A percentile compares a stretch with the other conserved stretches of the same genome.
Evolutionary conservation across 1,140 invertebrate genomes (phyloP).

Genomic region (Bombus consobrinus): DNA sequence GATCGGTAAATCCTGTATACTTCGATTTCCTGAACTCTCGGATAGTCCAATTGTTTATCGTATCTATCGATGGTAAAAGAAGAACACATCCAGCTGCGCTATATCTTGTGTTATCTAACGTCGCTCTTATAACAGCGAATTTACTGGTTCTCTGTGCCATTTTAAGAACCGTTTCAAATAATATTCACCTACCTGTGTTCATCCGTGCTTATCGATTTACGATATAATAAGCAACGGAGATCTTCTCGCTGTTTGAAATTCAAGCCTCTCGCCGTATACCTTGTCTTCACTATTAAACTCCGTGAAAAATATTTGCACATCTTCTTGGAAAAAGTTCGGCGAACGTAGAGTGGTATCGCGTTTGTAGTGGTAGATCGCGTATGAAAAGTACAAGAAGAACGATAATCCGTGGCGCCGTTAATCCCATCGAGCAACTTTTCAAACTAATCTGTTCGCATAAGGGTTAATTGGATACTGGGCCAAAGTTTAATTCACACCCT

Average conservation of each 20-base stretch:
- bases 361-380: background rate
- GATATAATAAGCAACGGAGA: background rate
- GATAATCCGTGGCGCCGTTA: background rate
- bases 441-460: constrained; percentile 52
- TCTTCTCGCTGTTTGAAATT: background rate
- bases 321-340: background rate
- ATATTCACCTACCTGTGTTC: background rate
- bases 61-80: no score
- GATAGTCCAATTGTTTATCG: no score
- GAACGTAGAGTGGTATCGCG: no score
- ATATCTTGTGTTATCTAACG: no score
- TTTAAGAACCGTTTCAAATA: background rate
- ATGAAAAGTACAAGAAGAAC: background rate
- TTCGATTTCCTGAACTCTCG: no score
- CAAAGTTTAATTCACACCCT: constrained; percentile 76
- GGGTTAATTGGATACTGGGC: constrained; percentile 73
- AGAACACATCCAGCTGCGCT: no score
- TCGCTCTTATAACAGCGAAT: no score
- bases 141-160: no score
- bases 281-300: background rate
- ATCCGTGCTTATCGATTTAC: background rate
- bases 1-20: no score
- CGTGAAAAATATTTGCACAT: background rate
- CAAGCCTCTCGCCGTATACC: no score
- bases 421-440: constrained; percentile 26